Evolutionary conservation across 2,888 invertebrate species (phyloP), one percentile per base, ranked within the genome.

Genomic region (Neria commutata): DNA sequence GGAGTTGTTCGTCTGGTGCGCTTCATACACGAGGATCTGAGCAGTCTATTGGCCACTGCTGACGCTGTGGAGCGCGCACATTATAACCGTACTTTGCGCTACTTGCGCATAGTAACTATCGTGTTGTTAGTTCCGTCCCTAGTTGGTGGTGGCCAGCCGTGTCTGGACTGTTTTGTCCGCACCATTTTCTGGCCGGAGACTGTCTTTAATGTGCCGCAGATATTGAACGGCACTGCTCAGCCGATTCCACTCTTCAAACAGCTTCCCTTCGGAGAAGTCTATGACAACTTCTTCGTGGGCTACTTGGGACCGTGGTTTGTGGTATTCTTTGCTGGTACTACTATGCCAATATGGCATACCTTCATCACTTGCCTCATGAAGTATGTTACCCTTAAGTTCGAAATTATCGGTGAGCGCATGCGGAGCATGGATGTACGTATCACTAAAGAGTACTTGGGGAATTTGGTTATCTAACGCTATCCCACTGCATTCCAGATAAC

Each of bases 311-410:
- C 75, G 0, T 69, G 71, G 61, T 74, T 70, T 49, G 67, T 75
- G 0, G 26, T 78, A 2, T 49, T 60, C 1, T 25, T 77, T 55
- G 76, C 68, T 11, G 66, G 70, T 5, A 69, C 66, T n/a, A 60
- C 61, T 3, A 71, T 78, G 23, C 78, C 79, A 0, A 21, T 77
- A 55, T 76, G 76, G 76, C 78, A 76, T 25, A 72, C 76, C 16
- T 77, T 78, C 49, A 68, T 78, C 49, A 66, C 70, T 2, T 68
- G 72, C 54, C 62, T 76, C 42, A 77, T 76, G 72, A 70, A 71
- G 55, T 78, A 67, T 54, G 66, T 75, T 1, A 67, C 67, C 16
- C 65, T 76, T 3, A 77, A 71, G 61, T 62, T 71, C 56, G 66
- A 64, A 56, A 56, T 76, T 5, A 63, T 78, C 17, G 63, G 63